Base-by-base conservation (phyloP, 1,140 invertebrate genomes). In the Platyura marginata region DNA sequence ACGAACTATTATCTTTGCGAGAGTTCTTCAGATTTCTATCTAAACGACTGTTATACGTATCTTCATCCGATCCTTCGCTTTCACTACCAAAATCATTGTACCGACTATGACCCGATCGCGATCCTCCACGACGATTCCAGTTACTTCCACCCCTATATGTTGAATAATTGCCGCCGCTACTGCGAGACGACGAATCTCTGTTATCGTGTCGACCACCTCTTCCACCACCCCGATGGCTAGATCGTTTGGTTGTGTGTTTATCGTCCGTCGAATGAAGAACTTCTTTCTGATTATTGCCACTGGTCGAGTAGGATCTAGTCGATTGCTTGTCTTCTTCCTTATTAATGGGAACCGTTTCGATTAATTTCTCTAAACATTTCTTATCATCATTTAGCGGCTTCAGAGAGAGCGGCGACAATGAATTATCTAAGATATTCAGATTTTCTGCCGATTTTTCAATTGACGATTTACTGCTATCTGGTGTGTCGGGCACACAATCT, bases 141-240 rank as follows among this genome's bases (percentile, higher is more conserved):
- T 22, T 29, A 21, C 21, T 21, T 11, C 25, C 22, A 15, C 55
- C 2, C 54, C 40, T 0, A 54, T 42, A 22, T 52, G 42, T n/a
- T 49, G 46, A 51, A 13, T 59, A 53, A 32, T 64, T 53, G 21
- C 56, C 46, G 22, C 61, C 54, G 2, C 63, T 55, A 15, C 61
- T 59, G 20, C 65, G 53, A 6, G 54, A 51, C 41, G 63, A 63
- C 8, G 56, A 21, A 59, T 2, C 54, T 51, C 21, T 49, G 45
- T 16, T 44, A 47, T 54, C 57, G 6, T 50, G 50, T 20, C 55
- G 41, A 40, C 44, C 48, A 32, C 47, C 50, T 34, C 54, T 33
- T 8, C 44, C 42, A 20, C 46, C 33, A 33, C 43, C 47, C 13
- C 50, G 46, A 33, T 57, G 54, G 33, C 48, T 43, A 3, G n/a